A percentile compares a stretch with the other conserved stretches of the same genome.
These are phyloP conservation scores for Cordylochernes scorpioides DNA, from an alignment of 2,888 invertebrate species.

Conservation along the genomic window DNA sequence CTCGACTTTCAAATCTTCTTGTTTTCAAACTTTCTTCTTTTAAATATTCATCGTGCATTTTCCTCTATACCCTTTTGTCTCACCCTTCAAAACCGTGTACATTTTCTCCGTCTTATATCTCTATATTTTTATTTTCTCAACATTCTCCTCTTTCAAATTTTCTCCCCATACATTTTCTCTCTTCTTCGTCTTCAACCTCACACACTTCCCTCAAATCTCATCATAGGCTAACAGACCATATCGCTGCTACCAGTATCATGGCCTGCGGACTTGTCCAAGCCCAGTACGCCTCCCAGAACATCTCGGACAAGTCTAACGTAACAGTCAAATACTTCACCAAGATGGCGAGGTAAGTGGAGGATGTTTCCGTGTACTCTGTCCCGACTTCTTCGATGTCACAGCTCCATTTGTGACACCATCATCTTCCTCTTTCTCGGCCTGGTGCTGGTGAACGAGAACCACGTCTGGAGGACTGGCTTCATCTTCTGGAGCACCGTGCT, in stretches of 20 bases:
- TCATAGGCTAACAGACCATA: no score
- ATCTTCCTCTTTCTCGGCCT: slow-evolving; percentile 32
- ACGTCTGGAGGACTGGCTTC: slow-evolving; percentile 26
- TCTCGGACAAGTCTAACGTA: slow-evolving; percentile 28
- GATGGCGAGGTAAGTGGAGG: slow-evolving; percentile 26
- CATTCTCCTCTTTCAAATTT: no score
- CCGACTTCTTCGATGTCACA: slow-evolving; percentile 15
- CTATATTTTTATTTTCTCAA: no score
- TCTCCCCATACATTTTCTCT: not conserved
- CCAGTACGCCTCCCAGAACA: slow-evolving; percentile 29
- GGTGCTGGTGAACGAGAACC: slow-evolving; percentile 24
- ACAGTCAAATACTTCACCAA: slow-evolving; percentile 29
- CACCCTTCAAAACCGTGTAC: no score
- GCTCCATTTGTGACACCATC: slow-evolving; percentile 28
- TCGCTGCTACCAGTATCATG: slow-evolving; percentile 23
- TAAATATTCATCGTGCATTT: no score
- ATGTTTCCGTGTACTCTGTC: slow-evolving; percentile 15
- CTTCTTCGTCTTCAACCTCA: not conserved
- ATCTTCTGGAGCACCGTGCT: slow-evolving; percentile 23
- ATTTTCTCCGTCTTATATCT: no score
- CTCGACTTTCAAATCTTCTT: no score
- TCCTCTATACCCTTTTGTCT: no score
- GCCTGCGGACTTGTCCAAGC: slow-evolving; percentile 29
- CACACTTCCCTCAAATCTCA: not conserved
- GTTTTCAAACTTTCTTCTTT: no score